These are phyloP conservation scores for Drosophila takahashii DNA, from an alignment of 1,140 invertebrate species.

Conservation along the genomic window DNA sequence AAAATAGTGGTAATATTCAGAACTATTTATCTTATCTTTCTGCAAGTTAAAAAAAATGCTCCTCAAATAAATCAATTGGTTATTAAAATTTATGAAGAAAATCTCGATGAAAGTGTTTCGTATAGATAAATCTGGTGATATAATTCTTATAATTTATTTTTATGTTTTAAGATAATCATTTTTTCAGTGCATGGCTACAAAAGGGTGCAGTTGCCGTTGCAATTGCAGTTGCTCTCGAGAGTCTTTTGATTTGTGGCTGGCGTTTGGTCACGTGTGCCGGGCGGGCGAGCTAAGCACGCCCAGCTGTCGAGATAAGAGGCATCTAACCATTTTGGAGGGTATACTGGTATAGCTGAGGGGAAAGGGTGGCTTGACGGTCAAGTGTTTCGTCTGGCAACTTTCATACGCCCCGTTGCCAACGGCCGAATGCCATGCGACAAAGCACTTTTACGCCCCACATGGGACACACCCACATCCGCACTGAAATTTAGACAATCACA, in stretches of 20 bases:
- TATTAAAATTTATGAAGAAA: too few relatives aligned
- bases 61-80: too few relatives aligned
- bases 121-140: too few relatives aligned
- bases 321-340: constrained; percentile 9
- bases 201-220: constrained; percentile 63
- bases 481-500: constrained; percentile 26
- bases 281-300: constrained; percentile 34
- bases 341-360: background rate
- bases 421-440: constrained; percentile 40
- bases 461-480: constrained; percentile 20
- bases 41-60: too few relatives aligned
- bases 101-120: too few relatives aligned
- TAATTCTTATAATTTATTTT: too few relatives aligned
- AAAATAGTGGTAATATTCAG: too few relatives aligned
- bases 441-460: constrained; percentile 24
- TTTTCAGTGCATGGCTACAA: constrained; percentile 23
- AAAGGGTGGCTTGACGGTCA: constrained; percentile 56
- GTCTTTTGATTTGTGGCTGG: constrained; percentile 56
- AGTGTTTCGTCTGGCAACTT: constrained; percentile 55
- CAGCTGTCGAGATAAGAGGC: constrained; percentile 66
- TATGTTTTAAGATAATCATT: background rate
- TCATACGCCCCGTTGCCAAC: constrained; percentile 46
- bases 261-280: constrained; percentile 66
- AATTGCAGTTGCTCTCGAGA: constrained; percentile 35
- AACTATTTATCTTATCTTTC: too few relatives aligned